phyloP scores from a whole-genome alignment of 1,140 invertebrate genomes.

The Vanessa tameamea region DNA sequence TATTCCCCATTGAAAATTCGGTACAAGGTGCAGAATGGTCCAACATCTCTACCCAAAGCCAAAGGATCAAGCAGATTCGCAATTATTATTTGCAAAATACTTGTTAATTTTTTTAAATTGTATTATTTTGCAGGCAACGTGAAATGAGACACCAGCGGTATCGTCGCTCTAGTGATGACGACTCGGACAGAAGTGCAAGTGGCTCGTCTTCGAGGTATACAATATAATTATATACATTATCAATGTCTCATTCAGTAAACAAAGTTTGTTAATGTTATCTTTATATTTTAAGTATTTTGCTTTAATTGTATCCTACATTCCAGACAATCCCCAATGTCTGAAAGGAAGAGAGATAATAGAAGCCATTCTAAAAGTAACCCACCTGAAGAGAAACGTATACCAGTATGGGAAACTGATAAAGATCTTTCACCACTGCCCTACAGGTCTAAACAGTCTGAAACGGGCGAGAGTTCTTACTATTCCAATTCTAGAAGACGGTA shows the following conservation, averaged over 20 bases:
- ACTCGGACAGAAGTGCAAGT: conserved; percentile 62
- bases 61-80: no score
- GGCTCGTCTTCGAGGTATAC: conserved; percentile 62
- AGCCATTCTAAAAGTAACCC: conserved; percentile 56
- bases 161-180: conserved; percentile 62
- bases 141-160: conserved; percentile 77
- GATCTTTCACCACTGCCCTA: conserved; percentile 40
- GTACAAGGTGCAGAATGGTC: no score
- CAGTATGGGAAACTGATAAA: conserved; percentile 57
- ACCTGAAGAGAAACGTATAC: conserved; percentile 50
- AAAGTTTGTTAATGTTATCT: no score
- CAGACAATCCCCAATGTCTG: conserved; percentile 52
- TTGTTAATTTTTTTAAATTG: neutral
- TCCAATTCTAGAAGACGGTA: conserved; percentile 29
- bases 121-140: conserved; percentile 58
- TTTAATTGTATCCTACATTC: conserved; percentile 21
- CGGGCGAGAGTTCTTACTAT: conserved; percentile 41
- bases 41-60: no score
- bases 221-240: neutral
- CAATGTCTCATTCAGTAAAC: neutral
- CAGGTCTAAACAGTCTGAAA: conserved; percentile 39
- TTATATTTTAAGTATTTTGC: no score
- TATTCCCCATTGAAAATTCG: no score
- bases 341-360: conserved; percentile 48
- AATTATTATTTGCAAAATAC: neutral